Evolutionary conservation across 2,113 vertebrate genomes (phyloP).

Genomic region (Xenotilapia longispinis): DNA sequence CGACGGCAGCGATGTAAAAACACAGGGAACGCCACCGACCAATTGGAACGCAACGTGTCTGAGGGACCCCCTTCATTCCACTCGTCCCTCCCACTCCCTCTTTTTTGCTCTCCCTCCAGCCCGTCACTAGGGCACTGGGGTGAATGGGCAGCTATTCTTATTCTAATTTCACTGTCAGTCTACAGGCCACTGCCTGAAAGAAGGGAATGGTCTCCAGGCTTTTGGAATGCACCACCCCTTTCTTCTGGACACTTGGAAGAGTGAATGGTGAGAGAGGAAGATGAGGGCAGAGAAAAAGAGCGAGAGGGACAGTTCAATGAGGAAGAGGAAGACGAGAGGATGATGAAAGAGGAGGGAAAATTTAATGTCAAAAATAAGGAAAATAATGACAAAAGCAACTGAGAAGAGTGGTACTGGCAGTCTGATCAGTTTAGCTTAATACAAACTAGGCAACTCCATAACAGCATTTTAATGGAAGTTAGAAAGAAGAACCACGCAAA

Average conservation of each 20-base stretch:
- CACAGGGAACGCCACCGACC: slow-evolving; percentile 52
- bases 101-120: slow-evolving; percentile 18
- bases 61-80: background rate
- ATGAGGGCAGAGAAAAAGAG: background rate
- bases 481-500: background rate
- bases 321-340: background rate
- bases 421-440: background rate
- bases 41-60: slow-evolving; percentile 43
- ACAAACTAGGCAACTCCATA: background rate
- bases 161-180: slow-evolving; percentile 77
- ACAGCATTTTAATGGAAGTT: background rate
- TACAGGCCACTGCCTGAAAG: slow-evolving; percentile 67
- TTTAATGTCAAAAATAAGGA: background rate
- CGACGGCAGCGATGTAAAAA: slow-evolving; percentile 64
- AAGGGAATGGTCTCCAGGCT: slow-evolving; percentile 73
- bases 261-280: slow-evolving; percentile 3
- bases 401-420: background rate
- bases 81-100: slow-evolving; percentile 10
- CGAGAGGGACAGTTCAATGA: background rate
- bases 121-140: slow-evolving; percentile 61
- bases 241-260: slow-evolving; percentile 58
- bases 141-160: slow-evolving; percentile 77
- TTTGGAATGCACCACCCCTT: slow-evolving; percentile 72
- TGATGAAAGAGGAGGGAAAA: background rate
- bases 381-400: background rate